phyloP scores from a whole-genome alignment of 2,113 vertebrate genomes.

The Acanthochromis polyacanthus region DNA sequence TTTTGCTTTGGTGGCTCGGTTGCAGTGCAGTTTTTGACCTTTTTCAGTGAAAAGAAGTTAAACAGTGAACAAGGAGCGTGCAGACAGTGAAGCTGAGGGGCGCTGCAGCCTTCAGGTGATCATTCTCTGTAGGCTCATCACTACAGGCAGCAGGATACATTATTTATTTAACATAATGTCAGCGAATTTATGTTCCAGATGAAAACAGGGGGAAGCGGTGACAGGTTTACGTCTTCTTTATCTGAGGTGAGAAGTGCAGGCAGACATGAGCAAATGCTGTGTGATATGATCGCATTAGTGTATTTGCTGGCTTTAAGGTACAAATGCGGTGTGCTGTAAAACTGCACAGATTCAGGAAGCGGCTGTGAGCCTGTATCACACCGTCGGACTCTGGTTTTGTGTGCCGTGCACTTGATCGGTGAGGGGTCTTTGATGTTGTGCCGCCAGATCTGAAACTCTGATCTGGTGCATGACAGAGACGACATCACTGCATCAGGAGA shows the following conservation, averaged over 20 bases:
- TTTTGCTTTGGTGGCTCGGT: background rate
- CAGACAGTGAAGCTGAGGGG: constrained; percentile 1
- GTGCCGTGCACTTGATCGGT: constrained; percentile 33
- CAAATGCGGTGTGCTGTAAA: constrained; percentile 11
- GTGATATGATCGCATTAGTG: constrained; percentile 40
- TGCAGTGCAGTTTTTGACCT: background rate
- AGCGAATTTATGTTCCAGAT: constrained; percentile 8
- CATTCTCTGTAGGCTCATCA: background rate
- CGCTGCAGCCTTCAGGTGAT: background rate
- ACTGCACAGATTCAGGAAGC: constrained; percentile 39
- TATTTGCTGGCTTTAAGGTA: constrained; percentile 23
- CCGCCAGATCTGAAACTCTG: constrained; percentile 64
- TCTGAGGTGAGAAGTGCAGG: constrained; percentile 26
- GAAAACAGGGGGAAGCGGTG: background rate
- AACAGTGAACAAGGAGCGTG: background rate
- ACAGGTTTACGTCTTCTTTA: constrained; percentile 9
- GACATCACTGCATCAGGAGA: constrained; percentile 51
- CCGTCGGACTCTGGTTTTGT: constrained; percentile 31
- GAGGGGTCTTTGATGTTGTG: constrained; percentile 70
- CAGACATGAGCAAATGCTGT: constrained; percentile 29
- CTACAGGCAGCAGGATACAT: background rate
- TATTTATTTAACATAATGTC: background rate
- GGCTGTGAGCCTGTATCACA: constrained; percentile 38
- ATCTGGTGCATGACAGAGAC: constrained; percentile 65
- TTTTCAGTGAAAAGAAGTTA: background rate